These are phyloP conservation scores for Thysanoteuthis rhombus DNA, from an alignment of 2,888 invertebrate genomes.

Conservation along the genomic window DNA sequence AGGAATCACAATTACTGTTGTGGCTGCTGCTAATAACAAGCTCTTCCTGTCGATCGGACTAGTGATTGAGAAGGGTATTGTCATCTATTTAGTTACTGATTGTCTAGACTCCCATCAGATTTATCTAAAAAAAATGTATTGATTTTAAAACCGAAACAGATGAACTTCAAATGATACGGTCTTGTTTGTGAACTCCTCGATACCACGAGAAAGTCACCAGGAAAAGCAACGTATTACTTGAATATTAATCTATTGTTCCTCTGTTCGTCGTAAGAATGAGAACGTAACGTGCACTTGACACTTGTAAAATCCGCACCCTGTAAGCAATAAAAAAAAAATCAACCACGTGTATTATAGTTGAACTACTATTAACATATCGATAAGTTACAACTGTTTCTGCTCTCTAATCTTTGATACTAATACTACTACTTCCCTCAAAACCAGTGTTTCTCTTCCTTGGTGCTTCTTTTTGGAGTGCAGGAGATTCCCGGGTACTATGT, in stretches of 20 bases:
- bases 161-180: too few species aligned
- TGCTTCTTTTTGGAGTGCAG: background rate
- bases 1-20: too few species aligned
- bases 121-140: background rate
- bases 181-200: background rate
- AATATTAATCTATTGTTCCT: background rate
- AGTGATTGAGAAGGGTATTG: background rate
- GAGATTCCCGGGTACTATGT: background rate
- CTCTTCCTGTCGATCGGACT: too few species aligned
- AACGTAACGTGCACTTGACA: background rate
- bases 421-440: background rate
- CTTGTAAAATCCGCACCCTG: too few species aligned
- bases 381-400: too few species aligned
- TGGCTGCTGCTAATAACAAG: too few species aligned
- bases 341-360: too few species aligned
- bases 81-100: background rate
- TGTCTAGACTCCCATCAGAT: too few species aligned
- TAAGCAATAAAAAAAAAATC: too few species aligned
- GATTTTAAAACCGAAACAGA: background rate
- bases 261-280: background rate
- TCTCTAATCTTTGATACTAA: background rate
- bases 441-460: background rate
- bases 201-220: background rate
- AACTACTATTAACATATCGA: too few species aligned
- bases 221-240: background rate